phyloP scores from a whole-genome alignment of 37 sponge, comb jelly and placozoan species.

The Hexactinellida sp. region DNA sequence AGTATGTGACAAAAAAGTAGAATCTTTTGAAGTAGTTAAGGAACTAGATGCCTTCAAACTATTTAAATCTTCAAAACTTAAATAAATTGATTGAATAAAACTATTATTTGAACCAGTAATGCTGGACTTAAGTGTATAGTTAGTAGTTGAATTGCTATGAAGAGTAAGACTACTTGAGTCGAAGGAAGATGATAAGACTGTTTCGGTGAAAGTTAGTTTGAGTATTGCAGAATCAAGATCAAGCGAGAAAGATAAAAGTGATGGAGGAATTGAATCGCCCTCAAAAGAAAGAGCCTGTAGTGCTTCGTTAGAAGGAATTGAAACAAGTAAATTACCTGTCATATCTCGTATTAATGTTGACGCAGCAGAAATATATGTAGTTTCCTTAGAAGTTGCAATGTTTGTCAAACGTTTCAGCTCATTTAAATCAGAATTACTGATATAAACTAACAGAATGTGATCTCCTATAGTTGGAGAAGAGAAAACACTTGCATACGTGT shows the following conservation, averaged over 20 bases:
- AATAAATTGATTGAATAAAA: background rate
- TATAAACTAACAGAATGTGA: constrained; percentile 25
- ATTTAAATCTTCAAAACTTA: background rate
- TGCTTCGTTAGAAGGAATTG: constrained; percentile 24
- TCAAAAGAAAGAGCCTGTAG: constrained; percentile 24
- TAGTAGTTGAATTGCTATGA: background rate
- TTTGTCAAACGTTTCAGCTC: constrained; percentile 58
- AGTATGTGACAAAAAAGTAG: background rate
- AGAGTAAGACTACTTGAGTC: background rate
- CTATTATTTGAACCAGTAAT: background rate
- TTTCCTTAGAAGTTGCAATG: constrained; percentile 49
- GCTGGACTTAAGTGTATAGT: background rate
- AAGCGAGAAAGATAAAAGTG: constrained; percentile 37
- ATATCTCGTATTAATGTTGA: constrained; percentile 43
- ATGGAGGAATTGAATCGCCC: constrained; percentile 40
- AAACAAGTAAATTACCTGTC: constrained; percentile 35
- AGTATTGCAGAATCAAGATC: constrained; percentile 54
- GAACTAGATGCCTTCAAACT: background rate
- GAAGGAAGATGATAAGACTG: constrained; percentile 25
- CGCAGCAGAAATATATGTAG: constrained; percentile 48
- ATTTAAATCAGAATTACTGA: constrained; percentile 52
- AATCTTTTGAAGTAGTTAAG: background rate
- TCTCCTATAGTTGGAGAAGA: constrained; percentile 34
- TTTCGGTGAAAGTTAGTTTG: constrained; percentile 59
- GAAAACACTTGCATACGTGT: background rate